Conservation (phyloP, 2,888 invertebrate genomes). For the Polymixis flavicincta region DNA sequence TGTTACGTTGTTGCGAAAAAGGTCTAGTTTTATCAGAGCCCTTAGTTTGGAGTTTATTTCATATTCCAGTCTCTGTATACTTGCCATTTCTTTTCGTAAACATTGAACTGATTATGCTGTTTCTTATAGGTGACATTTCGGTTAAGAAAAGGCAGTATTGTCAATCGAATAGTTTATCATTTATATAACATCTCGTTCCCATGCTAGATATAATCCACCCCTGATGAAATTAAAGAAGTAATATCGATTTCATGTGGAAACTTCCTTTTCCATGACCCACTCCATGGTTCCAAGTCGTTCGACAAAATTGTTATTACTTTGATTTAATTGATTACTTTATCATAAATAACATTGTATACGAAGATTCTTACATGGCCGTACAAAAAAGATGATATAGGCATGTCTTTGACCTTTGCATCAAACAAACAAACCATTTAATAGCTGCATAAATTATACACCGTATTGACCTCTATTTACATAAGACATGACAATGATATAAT, state of each 20-base stretch:
- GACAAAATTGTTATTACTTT: not conserved
- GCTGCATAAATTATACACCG: constrained; percentile 37
- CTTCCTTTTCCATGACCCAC: not conserved
- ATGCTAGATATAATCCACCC: not conserved
- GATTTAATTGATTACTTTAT: constrained; percentile 13
- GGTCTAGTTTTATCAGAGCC: constrained; percentile 6
- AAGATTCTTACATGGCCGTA: constrained; percentile 11
- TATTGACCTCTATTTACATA: constrained; percentile 49
- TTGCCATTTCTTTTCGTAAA: not conserved
- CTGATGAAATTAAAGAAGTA: not conserved
- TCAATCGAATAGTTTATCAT: not conserved
- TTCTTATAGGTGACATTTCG: not conserved
- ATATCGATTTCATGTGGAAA: not conserved
- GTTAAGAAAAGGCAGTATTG: not conserved
- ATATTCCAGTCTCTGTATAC: not conserved
- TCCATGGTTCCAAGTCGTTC: constrained; percentile 1
- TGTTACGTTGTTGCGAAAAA: not conserved
- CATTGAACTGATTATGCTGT: not conserved
- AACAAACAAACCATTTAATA: constrained; percentile 54
- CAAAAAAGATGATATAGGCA: constrained; percentile 40
- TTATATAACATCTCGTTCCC: not conserved
- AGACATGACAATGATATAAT: constrained; percentile 37
- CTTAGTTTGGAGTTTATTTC: not conserved
- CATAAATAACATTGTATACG: constrained; percentile 7
- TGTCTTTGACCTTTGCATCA: constrained; percentile 58